These are phyloP conservation scores for Syncerus caffer DNA, from an alignment of 2,797 vertebrate species.

Conservation along the genomic window DNA sequence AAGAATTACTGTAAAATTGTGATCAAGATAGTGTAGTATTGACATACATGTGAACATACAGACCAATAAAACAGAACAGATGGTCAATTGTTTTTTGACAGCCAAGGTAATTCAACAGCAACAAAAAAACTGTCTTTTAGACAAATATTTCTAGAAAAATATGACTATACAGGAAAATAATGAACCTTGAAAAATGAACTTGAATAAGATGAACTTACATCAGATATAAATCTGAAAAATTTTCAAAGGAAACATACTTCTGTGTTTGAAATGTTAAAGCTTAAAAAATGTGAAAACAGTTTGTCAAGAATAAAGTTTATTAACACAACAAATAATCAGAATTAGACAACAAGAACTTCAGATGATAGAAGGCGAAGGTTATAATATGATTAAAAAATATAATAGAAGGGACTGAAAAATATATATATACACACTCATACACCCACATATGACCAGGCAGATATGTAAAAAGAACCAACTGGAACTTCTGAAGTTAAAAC, in stretches of 20 bases:
- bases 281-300: not conserved
- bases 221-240: not conserved
- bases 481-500: not conserved
- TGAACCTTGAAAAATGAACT: not conserved
- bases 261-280: not conserved
- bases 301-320: not conserved
- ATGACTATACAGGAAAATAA: not conserved
- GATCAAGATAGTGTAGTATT: not conserved
- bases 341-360: not conserved
- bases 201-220: not conserved
- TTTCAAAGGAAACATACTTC: not conserved
- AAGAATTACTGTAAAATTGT: not conserved
- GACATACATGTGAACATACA: not conserved
- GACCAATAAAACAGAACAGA: not conserved
- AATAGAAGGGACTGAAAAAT: not conserved
- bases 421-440: not conserved
- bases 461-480: not conserved
- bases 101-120: not conserved
- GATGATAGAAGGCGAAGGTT: not conserved
- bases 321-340: not conserved
- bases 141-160: not conserved
- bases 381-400: not conserved
- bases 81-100: not conserved
- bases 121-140: not conserved
- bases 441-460: not conserved